phyloP scores from a whole-genome alignment of 2,797 vertebrate genomes.

The Chanos chanos region DNA sequence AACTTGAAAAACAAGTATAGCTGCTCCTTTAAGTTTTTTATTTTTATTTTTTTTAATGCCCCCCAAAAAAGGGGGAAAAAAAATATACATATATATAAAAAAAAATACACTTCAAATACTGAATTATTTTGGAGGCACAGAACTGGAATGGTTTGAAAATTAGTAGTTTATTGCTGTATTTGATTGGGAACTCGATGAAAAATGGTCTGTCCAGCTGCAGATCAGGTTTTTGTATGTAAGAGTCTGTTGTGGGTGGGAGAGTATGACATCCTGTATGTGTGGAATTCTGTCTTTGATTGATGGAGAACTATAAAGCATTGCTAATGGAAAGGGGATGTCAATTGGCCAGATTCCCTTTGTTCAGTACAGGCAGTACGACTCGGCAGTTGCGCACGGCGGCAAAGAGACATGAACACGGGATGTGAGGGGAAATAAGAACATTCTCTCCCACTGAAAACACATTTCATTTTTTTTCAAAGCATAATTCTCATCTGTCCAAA shows the following conservation, averaged over 20 bases:
- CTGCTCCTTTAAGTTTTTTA: constrained; percentile 39
- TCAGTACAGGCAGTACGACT: constrained; percentile 21
- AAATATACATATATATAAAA: no score
- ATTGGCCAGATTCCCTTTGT: constrained; percentile 1
- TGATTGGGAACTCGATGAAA: no score
- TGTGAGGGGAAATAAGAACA: constrained; percentile 29
- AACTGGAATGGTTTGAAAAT: no score
- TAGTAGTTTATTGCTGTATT: no score
- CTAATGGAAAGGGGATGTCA: constrained; percentile 28
- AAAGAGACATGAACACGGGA: constrained; percentile 22
- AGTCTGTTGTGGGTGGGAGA: no score
- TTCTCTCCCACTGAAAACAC: constrained; percentile 24
- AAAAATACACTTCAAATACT: neutral
- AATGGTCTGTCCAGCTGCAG: no score
- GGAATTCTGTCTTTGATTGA: neutral
- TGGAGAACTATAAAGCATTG: neutral
- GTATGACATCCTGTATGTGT: no score
- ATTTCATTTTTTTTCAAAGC: constrained; percentile 48
- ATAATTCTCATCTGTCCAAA: constrained; percentile 45
- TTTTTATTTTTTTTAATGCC: no score
- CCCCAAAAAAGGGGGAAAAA: neutral
- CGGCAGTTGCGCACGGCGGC: neutral
- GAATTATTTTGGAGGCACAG: no score
- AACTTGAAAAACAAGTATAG: constrained; percentile 37
- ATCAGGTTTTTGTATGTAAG: no score